phyloP scores from a whole-genome alignment of 2,113 vertebrate species.

The Gymnocephalus cernua region DNA sequence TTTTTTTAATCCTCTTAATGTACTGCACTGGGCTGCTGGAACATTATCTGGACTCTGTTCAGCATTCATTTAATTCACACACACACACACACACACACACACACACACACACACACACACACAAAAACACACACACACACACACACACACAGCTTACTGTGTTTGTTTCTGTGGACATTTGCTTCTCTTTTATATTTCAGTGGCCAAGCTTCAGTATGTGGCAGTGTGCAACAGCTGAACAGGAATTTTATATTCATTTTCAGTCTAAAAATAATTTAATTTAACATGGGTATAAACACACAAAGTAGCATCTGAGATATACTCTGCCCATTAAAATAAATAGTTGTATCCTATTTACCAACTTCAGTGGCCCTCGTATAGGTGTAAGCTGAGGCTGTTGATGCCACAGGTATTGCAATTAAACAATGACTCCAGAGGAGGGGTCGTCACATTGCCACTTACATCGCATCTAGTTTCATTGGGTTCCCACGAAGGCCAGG shows the following conservation, averaged over 20 bases:
- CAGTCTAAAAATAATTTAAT: background rate
- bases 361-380: too few relatives aligned
- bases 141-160: background rate
- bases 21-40: conserved; percentile 12
- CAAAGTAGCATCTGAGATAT: background rate
- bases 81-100: conserved; percentile 13
- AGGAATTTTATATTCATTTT: conserved; percentile 13
- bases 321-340: background rate
- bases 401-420: background rate
- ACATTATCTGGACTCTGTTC: conserved; percentile 3
- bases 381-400: background rate
- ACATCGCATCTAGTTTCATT: background rate
- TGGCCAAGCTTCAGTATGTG: background rate
- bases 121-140: background rate
- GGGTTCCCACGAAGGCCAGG: background rate
- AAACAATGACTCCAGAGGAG: background rate
- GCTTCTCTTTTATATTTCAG: background rate
- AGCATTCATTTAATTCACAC: background rate
- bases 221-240: conserved; percentile 9
- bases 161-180: conserved; percentile 1
- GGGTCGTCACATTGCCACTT: too few relatives aligned
- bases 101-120: background rate
- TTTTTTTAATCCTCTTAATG: conserved; percentile 36
- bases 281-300: background rate
- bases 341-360: too few relatives aligned